phyloP scores from a whole-genome alignment of 2,797 vertebrate genomes.

The Sebastes dallii region DNA sequence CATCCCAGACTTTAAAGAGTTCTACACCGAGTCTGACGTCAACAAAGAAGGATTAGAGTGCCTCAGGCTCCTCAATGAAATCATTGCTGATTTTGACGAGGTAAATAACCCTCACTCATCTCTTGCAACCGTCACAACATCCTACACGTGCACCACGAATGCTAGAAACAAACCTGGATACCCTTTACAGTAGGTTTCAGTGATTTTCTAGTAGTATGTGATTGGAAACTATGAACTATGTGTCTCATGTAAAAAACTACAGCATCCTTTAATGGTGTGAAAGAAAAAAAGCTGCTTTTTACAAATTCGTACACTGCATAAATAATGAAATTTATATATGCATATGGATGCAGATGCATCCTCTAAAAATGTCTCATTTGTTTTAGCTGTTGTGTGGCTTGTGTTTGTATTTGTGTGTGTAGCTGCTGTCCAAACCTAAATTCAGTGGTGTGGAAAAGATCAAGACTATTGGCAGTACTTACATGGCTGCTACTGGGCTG shows the following conservation, averaged over 20 bases:
- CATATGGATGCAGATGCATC: not conserved
- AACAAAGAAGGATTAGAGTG: conserved; percentile 99
- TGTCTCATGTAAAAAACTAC: not conserved
- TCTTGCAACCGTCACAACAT: not conserved
- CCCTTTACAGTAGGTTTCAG: not conserved
- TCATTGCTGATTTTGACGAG: conserved; percentile 98
- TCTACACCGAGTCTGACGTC: conserved; percentile 98
- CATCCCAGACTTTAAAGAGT: conserved; percentile 99
- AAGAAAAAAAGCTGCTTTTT: not conserved
- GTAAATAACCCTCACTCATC: conserved; percentile 73
- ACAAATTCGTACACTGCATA: not conserved
- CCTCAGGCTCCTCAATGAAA: conserved; percentile 96
- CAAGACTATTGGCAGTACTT: conserved; percentile 99
- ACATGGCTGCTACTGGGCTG: conserved; percentile 97
- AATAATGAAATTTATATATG: not conserved
- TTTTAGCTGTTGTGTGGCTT: not conserved
- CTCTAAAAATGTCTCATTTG: not conserved
- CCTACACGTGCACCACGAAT: not conserved
- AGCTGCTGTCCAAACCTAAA: conserved; percentile 97
- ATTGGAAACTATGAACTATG: not conserved
- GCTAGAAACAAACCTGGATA: not conserved
- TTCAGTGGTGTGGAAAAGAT: conserved; percentile 99
- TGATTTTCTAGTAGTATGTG: not conserved
- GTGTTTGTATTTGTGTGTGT: conserved; percentile 22
- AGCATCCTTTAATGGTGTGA: no score